Evolutionary conservation across 2,797 vertebrate species (phyloP).

Genomic region (Crotalus adamanteus): DNA sequence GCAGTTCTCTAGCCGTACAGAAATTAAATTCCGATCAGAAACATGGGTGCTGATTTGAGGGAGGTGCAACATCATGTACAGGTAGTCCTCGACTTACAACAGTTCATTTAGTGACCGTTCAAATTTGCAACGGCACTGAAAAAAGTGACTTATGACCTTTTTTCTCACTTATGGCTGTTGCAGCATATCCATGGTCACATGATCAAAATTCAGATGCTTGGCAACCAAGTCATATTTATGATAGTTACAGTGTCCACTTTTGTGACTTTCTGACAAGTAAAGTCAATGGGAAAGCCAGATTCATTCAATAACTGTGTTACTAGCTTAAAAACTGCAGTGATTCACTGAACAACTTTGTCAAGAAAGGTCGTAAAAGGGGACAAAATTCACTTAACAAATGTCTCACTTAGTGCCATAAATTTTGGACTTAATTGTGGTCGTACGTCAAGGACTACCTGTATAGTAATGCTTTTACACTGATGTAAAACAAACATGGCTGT

Average conservation of each 20-base stretch:
- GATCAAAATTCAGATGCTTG: not conserved
- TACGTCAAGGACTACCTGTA: not conserved
- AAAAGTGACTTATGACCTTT: not conserved
- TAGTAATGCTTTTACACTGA: constrained; percentile 5
- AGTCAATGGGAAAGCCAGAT: not conserved
- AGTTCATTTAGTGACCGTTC: not conserved
- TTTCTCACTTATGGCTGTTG: not conserved
- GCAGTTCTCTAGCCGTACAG: not conserved
- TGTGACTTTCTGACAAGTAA: not conserved
- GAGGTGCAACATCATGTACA: constrained; percentile 2
- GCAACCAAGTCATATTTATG: not conserved
- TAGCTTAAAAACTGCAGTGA: not conserved
- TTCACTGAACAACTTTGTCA: not conserved
- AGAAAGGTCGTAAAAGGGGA: not conserved
- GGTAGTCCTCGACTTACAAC: not conserved
- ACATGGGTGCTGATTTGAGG: not conserved
- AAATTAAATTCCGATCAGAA: not conserved
- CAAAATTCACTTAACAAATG: not conserved
- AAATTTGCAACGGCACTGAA: not conserved
- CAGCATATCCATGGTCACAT: too few relatives aligned
- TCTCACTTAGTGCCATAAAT: not conserved
- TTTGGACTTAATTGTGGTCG: not conserved
- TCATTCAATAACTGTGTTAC: not conserved
- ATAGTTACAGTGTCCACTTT: not conserved
- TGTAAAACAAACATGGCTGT: not conserved